These are phyloP conservation scores for Ctenomys sociabilis DNA, from an alignment of 2,113 vertebrate genomes.

Conservation along the genomic window DNA sequence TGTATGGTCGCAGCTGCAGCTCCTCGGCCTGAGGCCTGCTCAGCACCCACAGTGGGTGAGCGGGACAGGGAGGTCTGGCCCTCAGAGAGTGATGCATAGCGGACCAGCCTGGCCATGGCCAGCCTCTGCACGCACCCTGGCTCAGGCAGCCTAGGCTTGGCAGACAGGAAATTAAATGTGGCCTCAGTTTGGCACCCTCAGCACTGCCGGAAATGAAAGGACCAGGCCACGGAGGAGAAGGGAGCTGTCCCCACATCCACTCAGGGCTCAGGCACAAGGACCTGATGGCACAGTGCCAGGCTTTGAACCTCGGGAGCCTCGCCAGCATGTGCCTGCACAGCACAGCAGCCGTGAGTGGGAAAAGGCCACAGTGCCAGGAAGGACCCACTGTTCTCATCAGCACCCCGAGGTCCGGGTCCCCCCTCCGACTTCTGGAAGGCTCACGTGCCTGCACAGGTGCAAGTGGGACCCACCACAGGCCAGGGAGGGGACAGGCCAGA, in stretches of 20 bases:
- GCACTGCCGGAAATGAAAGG: neutral
- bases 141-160: slow-evolving; percentile 2
- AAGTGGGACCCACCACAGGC: fast-evolving
- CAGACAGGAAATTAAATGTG: slow-evolving; percentile 1
- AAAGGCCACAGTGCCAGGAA: no score
- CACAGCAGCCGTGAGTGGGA: fast-evolving
- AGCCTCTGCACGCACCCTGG: neutral
- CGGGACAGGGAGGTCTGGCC: fast-evolving
- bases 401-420: neutral
- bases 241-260: fast-evolving
- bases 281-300: fast-evolving
- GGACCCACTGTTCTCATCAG: no score
- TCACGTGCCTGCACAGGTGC: neutral
- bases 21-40: fast-evolving
- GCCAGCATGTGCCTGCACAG: neutral
- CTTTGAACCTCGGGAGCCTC: fast-evolving
- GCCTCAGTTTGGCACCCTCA: neutral
- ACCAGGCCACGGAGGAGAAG: fast-evolving
- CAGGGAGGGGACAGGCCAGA: neutral
- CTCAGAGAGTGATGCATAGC: fast-evolving
- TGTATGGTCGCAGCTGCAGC: slow-evolving; percentile 70
- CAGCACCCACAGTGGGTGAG: neutral
- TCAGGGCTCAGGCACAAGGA: fast-evolving
- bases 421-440: no score
- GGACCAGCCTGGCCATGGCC: fast-evolving